Percentiles rank a stretch among this genome's conserved stretches.
Conservation (phyloP, 2,113 vertebrate species). For the Actinemys pallida region DNA sequence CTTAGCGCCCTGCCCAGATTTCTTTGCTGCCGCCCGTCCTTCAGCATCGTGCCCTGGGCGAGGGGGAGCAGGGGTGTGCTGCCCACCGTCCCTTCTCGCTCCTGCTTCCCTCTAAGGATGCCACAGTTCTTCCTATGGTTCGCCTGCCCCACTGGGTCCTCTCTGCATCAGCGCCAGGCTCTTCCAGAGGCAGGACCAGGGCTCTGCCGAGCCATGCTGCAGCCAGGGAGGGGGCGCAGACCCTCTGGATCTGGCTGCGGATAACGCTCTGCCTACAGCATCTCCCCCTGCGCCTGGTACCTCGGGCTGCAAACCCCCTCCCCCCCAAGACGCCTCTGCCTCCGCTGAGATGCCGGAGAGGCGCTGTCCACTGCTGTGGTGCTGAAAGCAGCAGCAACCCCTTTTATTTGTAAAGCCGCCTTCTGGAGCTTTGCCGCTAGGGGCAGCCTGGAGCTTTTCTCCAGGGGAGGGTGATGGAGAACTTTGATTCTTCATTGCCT, state of each 20-base stretch:
- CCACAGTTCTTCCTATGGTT: neutral
- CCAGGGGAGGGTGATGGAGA: neutral
- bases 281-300: neutral
- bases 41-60: neutral
- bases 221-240: neutral
- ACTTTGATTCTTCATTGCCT: neutral
- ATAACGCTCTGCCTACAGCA: neutral
- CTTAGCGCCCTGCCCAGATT: neutral
- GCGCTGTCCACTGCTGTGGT: slow-evolving; percentile 35
- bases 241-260: neutral
- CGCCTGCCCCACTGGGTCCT: neutral
- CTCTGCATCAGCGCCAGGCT: neutral
- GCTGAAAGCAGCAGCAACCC: slow-evolving; percentile 27
- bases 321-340: neutral
- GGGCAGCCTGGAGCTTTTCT: neutral
- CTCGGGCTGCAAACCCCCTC: neutral
- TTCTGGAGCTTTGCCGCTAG: neutral
- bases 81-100: neutral
- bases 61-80: neutral
- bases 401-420: neutral
- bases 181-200: neutral
- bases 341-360: neutral
- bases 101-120: neutral
- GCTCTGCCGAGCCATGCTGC: neutral
- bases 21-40: neutral